Evolutionary conservation across 1,140 invertebrate species (phyloP).

Genomic region (Drosophila sucinea): DNA sequence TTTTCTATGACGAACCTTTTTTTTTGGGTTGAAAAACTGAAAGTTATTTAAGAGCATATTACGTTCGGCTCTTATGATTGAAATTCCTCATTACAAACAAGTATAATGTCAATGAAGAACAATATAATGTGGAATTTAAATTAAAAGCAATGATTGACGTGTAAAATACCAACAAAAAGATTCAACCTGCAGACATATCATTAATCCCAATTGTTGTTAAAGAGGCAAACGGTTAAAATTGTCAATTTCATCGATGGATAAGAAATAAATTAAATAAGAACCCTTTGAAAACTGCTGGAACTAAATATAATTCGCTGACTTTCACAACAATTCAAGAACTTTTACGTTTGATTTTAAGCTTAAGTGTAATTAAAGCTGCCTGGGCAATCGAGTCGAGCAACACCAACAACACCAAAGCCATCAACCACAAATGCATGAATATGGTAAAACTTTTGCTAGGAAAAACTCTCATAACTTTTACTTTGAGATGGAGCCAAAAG

Average conservation of each 20-base stretch:
- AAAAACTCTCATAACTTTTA: conserved; percentile 74
- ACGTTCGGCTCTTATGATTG: no score
- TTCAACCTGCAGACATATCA: no score
- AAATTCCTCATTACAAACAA: no score
- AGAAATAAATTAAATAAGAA: no score
- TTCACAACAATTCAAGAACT: conserved; percentile 73
- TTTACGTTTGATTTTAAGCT: conserved; percentile 79
- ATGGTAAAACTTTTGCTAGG: conserved; percentile 54
- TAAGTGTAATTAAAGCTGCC: conserved; percentile 77
- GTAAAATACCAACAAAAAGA: no score
- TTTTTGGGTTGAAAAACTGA: no score
- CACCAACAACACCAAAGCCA: conserved; percentile 38
- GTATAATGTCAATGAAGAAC: no score
- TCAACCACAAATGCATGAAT: conserved; percentile 38
- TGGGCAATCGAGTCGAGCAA: conserved; percentile 48
- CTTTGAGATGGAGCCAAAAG: conserved; percentile 69
- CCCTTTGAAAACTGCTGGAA: background rate
- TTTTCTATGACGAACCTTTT: no score
- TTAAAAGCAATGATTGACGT: no score
- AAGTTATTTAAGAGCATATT: no score
- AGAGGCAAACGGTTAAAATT: background rate
- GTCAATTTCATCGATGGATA: background rate
- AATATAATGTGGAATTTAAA: no score
- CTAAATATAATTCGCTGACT: conserved; percentile 33
- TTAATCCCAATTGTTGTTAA: no score